Evolutionary conservation across 2,113 vertebrate species (phyloP), one percentile per base, ranked within the genome.

Genomic region (Aplodontia rufa): DNA sequence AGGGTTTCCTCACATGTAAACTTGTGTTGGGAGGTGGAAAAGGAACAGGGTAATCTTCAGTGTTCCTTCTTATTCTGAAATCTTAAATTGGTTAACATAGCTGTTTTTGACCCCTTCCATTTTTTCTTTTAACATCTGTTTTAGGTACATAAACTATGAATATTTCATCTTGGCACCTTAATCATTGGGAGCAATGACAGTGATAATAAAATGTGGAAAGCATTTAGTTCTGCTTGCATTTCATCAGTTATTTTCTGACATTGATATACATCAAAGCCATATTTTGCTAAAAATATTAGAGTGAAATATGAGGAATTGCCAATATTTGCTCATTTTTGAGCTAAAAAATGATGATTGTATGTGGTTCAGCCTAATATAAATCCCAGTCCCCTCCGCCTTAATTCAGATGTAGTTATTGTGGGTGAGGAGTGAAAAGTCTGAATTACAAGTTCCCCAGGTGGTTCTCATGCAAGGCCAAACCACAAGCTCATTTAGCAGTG

Each of bases 41-140:
- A 88, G 51, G 82, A 79, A 42, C 9, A 30, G 74, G 12, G 28
- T 47, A 68, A 53, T 47, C 45, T 68, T 62, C 20, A 11, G 45
- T 35, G 17, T 58, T 80, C 47, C 47, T 95, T 68, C 37, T 87
- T 69, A 58, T n/a, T 83, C 60, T 74, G 49, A 60, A 74, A 20
- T 68, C 49, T 94, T 72, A 66, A 32, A 47, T 75, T 47, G 51
- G 28, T 45, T 20, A 35, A 12, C 74, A 3, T 93, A 8, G 5
- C 47, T 62, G 19, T 76, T 94, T 96, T 75, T 24, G 17, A 66
- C 35, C 5, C 3, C 35, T 60, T 42, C 13, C 12, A 0, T 37
- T 80, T 93, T 64, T 51, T 81, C 49, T 94, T 86, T 75, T 30
- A 81, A 45, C 40, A 24, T 78, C 95, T 96, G 53, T 88, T 75